Percentiles rank a stretch among this genome's conserved stretches.
phyloP scores from a whole-genome alignment of 2,888 invertebrate species.

The Cordylochernes scorpioides region DNA sequence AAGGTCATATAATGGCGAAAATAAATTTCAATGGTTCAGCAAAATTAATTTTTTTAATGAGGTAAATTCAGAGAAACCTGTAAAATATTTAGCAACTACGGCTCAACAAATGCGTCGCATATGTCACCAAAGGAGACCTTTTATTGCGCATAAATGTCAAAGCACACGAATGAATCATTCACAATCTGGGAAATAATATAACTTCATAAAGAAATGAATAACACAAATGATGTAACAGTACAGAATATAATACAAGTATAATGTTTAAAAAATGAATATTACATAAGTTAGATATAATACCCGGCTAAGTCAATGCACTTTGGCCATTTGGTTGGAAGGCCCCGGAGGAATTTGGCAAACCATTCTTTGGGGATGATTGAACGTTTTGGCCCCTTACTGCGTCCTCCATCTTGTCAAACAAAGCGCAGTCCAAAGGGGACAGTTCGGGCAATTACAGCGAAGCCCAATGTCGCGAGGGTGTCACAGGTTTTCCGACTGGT shows the following conservation, averaged over 20 bases:
- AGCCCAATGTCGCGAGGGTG: constrained; percentile 1
- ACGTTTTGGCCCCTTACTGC: background rate
- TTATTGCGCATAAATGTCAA: too few species aligned
- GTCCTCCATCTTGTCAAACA: constrained; percentile 1
- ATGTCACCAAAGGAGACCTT: too few species aligned
- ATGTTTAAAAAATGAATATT: constrained; percentile 1
- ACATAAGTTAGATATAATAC: background rate
- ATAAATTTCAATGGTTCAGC: too few species aligned
- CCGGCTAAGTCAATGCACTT: constrained; percentile 1
- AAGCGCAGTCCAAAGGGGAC: background rate
- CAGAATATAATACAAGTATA: constrained; percentile 1
- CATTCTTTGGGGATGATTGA: constrained; percentile 2
- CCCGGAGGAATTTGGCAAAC: constrained; percentile 1
- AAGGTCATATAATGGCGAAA: too few species aligned
- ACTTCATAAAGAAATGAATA: constrained; percentile 2
- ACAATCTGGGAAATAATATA: too few species aligned
- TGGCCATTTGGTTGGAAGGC: constrained; percentile 1
- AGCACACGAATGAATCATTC: too few species aligned
- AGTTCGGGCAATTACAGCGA: background rate
- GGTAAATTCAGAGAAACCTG: too few species aligned
- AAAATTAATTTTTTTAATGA: too few species aligned
- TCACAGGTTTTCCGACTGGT: background rate
- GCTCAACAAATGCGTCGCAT: too few species aligned
- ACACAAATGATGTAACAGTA: constrained; percentile 2
- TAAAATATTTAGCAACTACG: too few species aligned